Evolutionary conservation across 2,113 vertebrate species (phyloP), one percentile per base, ranked within the genome.

Genomic region (Uria lomvia): DNA sequence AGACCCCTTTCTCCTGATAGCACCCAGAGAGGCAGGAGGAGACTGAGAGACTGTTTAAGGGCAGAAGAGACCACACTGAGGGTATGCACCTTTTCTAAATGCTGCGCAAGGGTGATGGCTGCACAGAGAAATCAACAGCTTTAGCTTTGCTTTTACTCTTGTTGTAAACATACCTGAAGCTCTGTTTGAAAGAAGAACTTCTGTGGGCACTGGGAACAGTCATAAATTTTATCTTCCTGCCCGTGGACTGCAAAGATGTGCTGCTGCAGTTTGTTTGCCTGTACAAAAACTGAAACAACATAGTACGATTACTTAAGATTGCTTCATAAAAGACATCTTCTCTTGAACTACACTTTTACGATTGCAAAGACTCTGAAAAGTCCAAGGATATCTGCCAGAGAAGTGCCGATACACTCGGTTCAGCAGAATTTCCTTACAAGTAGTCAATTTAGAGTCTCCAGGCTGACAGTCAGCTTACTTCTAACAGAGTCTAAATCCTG

Each of bases 131-230:
- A 89, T 55, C 71, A 77, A 89, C 53, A 40, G 49, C 36, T 79
- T 81, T 45, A 56, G n/a, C 71, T 92, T 63, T 90, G 59, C 38
- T 94, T 94, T 94, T 52, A 81, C 24, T 90, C 53, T 52, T 83
- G 53, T 72, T 86, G 59, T 63, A 91, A 95, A 97, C 97, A 80
- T 98, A 99, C 99, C 99, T 99, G 99, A 98, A 99, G 99, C 97
- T 99, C 99, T 40, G 99, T 99, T 98, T 99, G 99, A 97, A 99
- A 99, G 98, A 99, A 99, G 98, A 99, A 99, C 99, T 99, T 99
- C 98, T 99, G 99, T 0, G 99, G 99, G 97, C 99, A 99, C 98
- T 99, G 99, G 12, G 99, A 99, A 96, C 99, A 99, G 98, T 99
- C 99, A 32, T 99, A 99, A 98, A 99, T 99, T 98, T 99, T 99